A percentile compares a stretch with the other conserved stretches of the same genome.
Conservation (phyloP, 1,140 invertebrate genomes). For the Aculops lycopersici region DNA sequence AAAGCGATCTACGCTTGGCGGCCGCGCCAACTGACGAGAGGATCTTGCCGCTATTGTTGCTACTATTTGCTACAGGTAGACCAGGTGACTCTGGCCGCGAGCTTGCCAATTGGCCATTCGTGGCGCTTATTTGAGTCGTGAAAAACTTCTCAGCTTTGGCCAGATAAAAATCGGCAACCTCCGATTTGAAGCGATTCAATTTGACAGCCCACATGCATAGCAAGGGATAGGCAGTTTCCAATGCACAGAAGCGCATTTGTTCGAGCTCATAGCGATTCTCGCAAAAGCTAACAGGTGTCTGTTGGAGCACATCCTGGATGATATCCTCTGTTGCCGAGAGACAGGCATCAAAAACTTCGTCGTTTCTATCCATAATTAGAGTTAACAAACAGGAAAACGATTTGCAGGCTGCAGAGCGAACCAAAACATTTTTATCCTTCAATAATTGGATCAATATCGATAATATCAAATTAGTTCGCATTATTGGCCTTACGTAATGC, state of each 20-base stretch:
- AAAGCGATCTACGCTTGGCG: background rate
- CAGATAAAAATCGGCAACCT: background rate
- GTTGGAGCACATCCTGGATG: background rate
- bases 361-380: background rate
- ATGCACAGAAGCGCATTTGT: background rate
- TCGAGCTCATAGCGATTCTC: background rate
- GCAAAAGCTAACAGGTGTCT: background rate
- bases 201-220: background rate
- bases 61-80: background rate
- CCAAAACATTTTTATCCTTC: background rate
- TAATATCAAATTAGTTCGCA: background rate
- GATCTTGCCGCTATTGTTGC: background rate
- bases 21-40: background rate
- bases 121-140: background rate
- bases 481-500: background rate
- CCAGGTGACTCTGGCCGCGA: too few relatives aligned
- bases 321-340: background rate
- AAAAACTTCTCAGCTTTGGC: background rate
- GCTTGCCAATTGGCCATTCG: background rate
- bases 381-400: background rate
- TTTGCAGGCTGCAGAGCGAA: background rate
- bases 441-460: background rate
- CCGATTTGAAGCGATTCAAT: background rate
- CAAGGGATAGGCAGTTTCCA: background rate
- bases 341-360: background rate